These are phyloP conservation scores for Drosophila kikkawai DNA, from an alignment of 1,140 invertebrate genomes.

Conservation along the genomic window DNA sequence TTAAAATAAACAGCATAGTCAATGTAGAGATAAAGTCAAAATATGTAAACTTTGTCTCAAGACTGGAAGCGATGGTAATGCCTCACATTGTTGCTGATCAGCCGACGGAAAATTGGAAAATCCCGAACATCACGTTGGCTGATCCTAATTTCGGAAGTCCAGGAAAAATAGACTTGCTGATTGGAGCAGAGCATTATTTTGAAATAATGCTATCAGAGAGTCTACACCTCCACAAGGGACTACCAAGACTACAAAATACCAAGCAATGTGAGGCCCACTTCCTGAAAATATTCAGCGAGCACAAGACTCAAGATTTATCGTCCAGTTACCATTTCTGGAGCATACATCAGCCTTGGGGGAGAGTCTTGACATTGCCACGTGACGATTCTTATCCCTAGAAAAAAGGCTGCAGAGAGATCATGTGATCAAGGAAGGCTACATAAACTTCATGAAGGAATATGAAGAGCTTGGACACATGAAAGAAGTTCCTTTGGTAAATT, in stretches of 20 bases:
- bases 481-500: too few relatives aligned
- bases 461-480: too few relatives aligned
- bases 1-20: background rate
- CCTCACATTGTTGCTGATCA: background rate
- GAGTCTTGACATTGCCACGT: background rate
- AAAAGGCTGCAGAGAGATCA: background rate
- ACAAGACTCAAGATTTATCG: background rate
- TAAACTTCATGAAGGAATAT: too few relatives aligned
- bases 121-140: background rate
- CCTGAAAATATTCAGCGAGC: background rate
- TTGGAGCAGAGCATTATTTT: too few relatives aligned
- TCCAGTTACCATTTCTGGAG: background rate
- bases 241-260: conserved; percentile 6
- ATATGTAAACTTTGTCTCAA: too few relatives aligned
- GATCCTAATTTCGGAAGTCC: background rate
- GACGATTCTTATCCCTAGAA: background rate
- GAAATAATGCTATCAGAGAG: too few relatives aligned
- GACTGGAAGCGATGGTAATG: background rate
- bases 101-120: background rate
- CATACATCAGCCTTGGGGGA: background rate
- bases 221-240: background rate
- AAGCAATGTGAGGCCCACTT: too few relatives aligned
- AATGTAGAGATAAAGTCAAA: too few relatives aligned
- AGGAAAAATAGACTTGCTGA: too few relatives aligned
- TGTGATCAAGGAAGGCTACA: too few relatives aligned